Base-by-base conservation (phyloP, 2,888 invertebrate species). In the Protonemura montana region DNA sequence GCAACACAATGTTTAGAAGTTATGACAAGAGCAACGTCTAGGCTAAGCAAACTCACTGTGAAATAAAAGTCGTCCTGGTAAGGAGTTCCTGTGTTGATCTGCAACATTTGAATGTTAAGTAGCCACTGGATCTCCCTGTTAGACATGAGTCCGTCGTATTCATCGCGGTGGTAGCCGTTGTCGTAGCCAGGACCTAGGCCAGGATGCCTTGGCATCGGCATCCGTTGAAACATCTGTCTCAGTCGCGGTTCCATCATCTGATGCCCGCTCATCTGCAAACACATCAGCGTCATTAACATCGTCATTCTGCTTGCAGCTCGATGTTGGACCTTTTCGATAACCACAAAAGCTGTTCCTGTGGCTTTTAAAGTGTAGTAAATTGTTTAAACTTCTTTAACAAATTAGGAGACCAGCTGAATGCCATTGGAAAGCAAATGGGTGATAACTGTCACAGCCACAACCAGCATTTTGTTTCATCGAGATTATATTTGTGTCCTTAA, bases 1-100 rank as follows among this genome's bases (percentile, higher is more conserved):
- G 21, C 59, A 59, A 59, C 21, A 16, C 59, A 59, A 59, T 2
- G 35, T 10, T 35, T 10, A 6, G 35, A 6, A 10, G 35, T 10
- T 35, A 35, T 35, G 35, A 35, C 3, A 35, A 35, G 3, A 6
- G 35, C 10, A 10, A 35, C 3, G 10, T 35, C 35, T 10, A 35
- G 10, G 35, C 35, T 10, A 3, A 3, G 10, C 5, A 10, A 6
- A 35, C 93, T 92, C 89, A 97, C 98, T 78, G 97, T 97, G 90
- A 97, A 99, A 90, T 99, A 99, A 91, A 97, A 99, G 91, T 99
- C 99, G 90, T 99, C 98, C 89, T 98, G 95, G 91, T 98, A 98
- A 0, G 99, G 99, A 87, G 98, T 98, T 85, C 97, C 98, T 0
- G 98, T 97, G 90, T 98, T 97, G 0, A 99, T 93, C 90, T 99